Conservation (phyloP, 2,113 vertebrate genomes). For the Chloropsis hardwickii region DNA sequence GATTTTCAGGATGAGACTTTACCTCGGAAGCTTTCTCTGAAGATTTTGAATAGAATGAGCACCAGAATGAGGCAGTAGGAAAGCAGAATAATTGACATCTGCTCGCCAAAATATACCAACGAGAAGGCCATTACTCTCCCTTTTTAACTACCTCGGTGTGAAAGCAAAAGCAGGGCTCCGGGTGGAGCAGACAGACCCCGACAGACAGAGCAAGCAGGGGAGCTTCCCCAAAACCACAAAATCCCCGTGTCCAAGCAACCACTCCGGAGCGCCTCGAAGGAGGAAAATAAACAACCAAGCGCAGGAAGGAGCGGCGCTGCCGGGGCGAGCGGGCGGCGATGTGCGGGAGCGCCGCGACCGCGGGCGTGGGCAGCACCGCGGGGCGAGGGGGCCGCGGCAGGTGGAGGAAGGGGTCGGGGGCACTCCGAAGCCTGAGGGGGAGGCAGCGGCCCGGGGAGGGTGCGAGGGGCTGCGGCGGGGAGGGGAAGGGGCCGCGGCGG, state of each 20-base stretch:
- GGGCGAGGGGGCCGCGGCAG: background rate
- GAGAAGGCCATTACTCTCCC: background rate
- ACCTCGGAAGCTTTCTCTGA: background rate
- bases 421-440: background rate
- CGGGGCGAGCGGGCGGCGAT: background rate
- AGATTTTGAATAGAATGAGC: background rate
- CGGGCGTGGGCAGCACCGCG: background rate
- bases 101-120: rapidly evolving
- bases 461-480: background rate
- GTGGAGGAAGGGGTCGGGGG: background rate
- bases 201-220: background rate
- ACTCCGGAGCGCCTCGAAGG: background rate
- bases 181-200: background rate
- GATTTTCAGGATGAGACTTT: background rate
- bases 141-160: rapidly evolving
- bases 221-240: background rate
- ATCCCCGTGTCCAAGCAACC: background rate
- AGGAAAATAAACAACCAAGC: background rate
- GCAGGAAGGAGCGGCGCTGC: background rate
- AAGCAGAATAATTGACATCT: background rate
- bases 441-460: background rate
- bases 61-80: background rate
- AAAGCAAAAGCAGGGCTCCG: background rate
- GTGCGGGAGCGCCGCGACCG: background rate
- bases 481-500: background rate